Conservation (phyloP, 2,888 invertebrate species). For the Gnatocerus cornutus region DNA sequence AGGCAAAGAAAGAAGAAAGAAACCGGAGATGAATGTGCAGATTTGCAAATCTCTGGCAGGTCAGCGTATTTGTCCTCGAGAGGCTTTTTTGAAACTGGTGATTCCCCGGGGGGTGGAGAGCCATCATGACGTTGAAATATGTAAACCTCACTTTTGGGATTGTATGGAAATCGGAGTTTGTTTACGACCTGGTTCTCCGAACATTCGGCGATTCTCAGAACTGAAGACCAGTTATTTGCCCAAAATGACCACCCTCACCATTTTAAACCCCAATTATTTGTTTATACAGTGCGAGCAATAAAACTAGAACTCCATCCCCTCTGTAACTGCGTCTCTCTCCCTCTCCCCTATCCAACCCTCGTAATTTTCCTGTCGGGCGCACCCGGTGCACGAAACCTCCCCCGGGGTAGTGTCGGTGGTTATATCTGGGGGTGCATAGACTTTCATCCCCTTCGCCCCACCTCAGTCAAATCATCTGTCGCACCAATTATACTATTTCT, state of each 20-base stretch:
- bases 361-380: constrained; percentile 69
- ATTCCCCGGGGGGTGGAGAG: constrained; percentile 50
- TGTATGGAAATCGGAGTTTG: constrained; percentile 53
- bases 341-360: constrained; percentile 40
- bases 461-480: constrained; percentile 60
- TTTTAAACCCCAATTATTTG: constrained; percentile 17
- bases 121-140: constrained; percentile 48
- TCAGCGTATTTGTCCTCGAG: constrained; percentile 40
- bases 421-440: constrained; percentile 44
- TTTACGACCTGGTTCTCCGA: constrained; percentile 31
- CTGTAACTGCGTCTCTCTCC: constrained; percentile 24
- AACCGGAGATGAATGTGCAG: constrained; percentile 46
- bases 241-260: constrained; percentile 3
- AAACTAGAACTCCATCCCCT: constrained; percentile 32
- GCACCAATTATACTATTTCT: constrained; percentile 55
- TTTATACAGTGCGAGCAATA: constrained; percentile 41
- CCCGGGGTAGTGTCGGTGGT: constrained; percentile 46
- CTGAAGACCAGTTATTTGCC: no score
- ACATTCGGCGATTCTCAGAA: constrained; percentile 4
- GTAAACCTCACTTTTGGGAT: constrained; percentile 43
- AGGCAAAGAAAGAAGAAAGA: constrained; percentile 31
- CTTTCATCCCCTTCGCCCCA: constrained; percentile 36
- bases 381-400: constrained; percentile 63
- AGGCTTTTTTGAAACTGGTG: constrained; percentile 44
- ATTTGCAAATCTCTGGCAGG: constrained; percentile 45